Conservation (phyloP, 1,140 invertebrate species). For the Contarinia nasturtii region DNA sequence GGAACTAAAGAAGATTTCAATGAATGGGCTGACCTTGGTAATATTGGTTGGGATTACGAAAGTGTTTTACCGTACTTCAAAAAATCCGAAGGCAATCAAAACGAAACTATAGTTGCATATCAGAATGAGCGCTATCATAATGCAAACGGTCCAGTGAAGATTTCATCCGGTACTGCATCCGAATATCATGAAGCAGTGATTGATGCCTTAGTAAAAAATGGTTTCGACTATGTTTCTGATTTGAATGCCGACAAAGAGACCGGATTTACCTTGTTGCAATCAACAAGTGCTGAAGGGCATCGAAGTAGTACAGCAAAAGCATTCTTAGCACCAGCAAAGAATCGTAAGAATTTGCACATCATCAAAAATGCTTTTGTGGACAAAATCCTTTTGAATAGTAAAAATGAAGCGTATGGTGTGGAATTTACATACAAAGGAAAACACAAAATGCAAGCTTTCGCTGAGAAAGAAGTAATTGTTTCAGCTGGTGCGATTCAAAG, state of each 20-base stretch:
- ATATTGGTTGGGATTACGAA: slow-evolving; percentile 18
- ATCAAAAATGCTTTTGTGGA: slow-evolving; percentile 28
- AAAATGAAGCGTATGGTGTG: slow-evolving; percentile 17
- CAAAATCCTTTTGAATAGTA: slow-evolving; percentile 15
- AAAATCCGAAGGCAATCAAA: slow-evolving; percentile 21
- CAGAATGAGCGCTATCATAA: slow-evolving; percentile 19
- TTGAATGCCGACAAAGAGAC: slow-evolving; percentile 27
- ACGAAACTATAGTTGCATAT: slow-evolving; percentile 28
- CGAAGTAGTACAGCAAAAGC: slow-evolving; percentile 37
- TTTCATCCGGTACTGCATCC: slow-evolving; percentile 22
- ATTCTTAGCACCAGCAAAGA: slow-evolving; percentile 14
- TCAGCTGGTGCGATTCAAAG: slow-evolving; percentile 32
- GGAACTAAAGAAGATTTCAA: slow-evolving; percentile 30
- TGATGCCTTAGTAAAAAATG: slow-evolving; percentile 21
- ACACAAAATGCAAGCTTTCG: slow-evolving; percentile 14
- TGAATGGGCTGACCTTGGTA: slow-evolving; percentile 26
- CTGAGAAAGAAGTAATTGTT: slow-evolving; percentile 32
- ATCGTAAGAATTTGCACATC: slow-evolving; percentile 1
- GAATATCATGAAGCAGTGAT: slow-evolving; percentile 26
- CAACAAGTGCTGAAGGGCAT: slow-evolving; percentile 27
- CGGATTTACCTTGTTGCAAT: slow-evolving; percentile 28
- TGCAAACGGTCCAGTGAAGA: slow-evolving; percentile 26
- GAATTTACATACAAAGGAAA: slow-evolving; percentile 16
- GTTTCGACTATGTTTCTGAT: slow-evolving; percentile 28
- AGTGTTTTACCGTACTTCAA: slow-evolving; percentile 22